A percentile compares a stretch with the other conserved stretches of the same genome.
phyloP scores from a whole-genome alignment of 1,140 invertebrate species.

The Calephelis nemesis region DNA sequence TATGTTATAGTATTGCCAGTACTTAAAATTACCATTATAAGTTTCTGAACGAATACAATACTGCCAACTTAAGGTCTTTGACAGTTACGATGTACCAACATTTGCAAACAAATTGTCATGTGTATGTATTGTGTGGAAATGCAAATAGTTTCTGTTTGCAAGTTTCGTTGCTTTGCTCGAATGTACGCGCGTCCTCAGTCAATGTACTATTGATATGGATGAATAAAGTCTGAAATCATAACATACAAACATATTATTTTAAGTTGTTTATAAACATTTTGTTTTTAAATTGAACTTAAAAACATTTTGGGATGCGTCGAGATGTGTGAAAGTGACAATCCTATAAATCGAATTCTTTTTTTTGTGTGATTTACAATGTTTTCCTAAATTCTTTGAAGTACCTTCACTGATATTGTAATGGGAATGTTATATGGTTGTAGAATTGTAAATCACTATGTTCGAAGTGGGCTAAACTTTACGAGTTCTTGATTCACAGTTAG shows the following conservation, averaged over 20 bases:
- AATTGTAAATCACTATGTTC: conserved; percentile 61
- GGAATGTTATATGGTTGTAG: conserved; percentile 45
- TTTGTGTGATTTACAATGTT: conserved; percentile 64
- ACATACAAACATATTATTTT: conserved; percentile 49
- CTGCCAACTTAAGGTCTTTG: not conserved
- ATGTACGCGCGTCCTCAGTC: conserved; percentile 62
- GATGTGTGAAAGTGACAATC: conserved; percentile 74
- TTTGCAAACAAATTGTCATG: conserved; percentile 53
- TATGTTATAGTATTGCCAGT: too few species aligned
- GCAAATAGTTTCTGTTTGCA: conserved; percentile 57
- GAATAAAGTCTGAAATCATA: conserved; percentile 46
- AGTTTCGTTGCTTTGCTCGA: conserved; percentile 66
- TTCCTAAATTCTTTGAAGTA: conserved; percentile 65
- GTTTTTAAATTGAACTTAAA: conserved; percentile 30
- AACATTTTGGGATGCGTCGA: conserved; percentile 43
- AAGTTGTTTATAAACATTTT: conserved; percentile 28
- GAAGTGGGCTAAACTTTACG: conserved; percentile 63
- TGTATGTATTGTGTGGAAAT: conserved; percentile 48
- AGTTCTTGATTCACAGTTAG: conserved; percentile 61
- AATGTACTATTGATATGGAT: conserved; percentile 60
- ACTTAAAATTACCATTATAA: not conserved
- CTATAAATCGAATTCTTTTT: conserved; percentile 59
- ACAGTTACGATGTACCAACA: conserved; percentile 40
- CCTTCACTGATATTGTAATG: conserved; percentile 56
- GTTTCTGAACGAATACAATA: not conserved